These are phyloP conservation scores for Rhinatrema bivittatum DNA, from an alignment of 2,797 vertebrate genomes.

Conservation along the genomic window DNA sequence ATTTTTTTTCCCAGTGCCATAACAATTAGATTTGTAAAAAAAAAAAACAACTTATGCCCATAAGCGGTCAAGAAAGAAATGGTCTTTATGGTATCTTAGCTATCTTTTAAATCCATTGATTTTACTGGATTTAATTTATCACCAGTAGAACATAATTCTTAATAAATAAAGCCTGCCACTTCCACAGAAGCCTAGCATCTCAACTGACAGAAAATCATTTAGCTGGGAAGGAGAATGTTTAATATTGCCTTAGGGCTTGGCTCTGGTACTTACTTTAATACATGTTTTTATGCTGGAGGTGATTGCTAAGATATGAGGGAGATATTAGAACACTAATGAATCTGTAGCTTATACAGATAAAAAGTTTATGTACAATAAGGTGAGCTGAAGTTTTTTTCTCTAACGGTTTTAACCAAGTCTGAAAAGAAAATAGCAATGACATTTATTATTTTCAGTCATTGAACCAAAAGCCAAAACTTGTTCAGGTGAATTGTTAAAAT, in stretches of 20 bases:
- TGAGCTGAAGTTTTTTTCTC: not conserved
- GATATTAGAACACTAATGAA: conserved; percentile 35
- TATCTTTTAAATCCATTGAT: conserved; percentile 56
- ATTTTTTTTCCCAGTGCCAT: conserved; percentile 14
- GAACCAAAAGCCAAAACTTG: too few species aligned
- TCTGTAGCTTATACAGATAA: conserved; percentile 9
- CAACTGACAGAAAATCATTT: conserved; percentile 63
- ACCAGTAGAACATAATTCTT: conserved; percentile 45
- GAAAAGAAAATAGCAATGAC: too few species aligned
- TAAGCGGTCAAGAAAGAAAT: conserved; percentile 15
- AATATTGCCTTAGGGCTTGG: conserved; percentile 43
- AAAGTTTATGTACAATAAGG: not conserved
- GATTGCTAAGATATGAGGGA: conserved; percentile 39
- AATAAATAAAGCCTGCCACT: conserved; percentile 50
- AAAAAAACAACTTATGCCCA: conserved; percentile 15
- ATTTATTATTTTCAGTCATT: too few species aligned
- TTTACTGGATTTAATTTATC: conserved; percentile 55
- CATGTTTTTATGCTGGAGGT: conserved; percentile 29
- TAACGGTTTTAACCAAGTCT: not conserved
- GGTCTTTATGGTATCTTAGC: conserved; percentile 32
- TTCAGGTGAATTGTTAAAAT: too few species aligned
- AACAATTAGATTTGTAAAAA: conserved; percentile 39
- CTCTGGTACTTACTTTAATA: conserved; percentile 47
- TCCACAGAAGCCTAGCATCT: conserved; percentile 33
- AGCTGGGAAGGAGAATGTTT: conserved; percentile 48